Conservation (phyloP, 2,888 invertebrate species). For the Parnassius smintheus region DNA sequence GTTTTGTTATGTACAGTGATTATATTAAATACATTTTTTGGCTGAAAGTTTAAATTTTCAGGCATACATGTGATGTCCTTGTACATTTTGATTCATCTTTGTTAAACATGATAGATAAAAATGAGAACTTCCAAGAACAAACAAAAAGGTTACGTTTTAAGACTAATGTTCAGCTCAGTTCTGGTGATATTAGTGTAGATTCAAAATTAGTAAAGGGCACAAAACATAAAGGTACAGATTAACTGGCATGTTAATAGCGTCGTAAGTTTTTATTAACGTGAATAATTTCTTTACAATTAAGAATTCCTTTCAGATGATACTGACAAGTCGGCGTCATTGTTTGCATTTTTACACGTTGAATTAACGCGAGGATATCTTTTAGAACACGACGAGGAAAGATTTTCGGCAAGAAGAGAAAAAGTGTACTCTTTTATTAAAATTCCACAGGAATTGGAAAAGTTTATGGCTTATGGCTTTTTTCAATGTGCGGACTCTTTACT, state of each 20-base stretch:
- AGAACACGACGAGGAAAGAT: slow-evolving; percentile 97
- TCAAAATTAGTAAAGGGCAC: slow-evolving; percentile 52
- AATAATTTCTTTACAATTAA: background rate
- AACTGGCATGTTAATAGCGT: background rate
- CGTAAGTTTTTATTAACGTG: too few relatives aligned
- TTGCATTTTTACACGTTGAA: slow-evolving; percentile 91
- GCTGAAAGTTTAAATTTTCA: slow-evolving; percentile 12
- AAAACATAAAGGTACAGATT: slow-evolving; percentile 51
- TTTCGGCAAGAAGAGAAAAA: slow-evolving; percentile 95
- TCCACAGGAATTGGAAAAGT: slow-evolving; percentile 94
- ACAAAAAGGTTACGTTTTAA: slow-evolving; percentile 74
- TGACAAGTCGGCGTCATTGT: slow-evolving; percentile 70
- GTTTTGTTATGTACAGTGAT: too few relatives aligned
- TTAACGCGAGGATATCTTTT: slow-evolving; percentile 95
- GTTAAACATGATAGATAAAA: slow-evolving; percentile 56
- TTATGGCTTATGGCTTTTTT: slow-evolving; percentile 96
- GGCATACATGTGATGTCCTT: slow-evolving; percentile 29
- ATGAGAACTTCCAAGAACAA: slow-evolving; percentile 64
- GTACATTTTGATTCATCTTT: slow-evolving; percentile 4
- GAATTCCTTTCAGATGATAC: slow-evolving; percentile 51
- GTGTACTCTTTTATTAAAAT: slow-evolving; percentile 98
- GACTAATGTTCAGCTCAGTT: slow-evolving; percentile 58
- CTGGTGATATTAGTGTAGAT: slow-evolving; percentile 56
- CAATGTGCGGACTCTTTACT: slow-evolving; percentile 98
- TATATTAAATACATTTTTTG: slow-evolving; percentile 10